Evolutionary conservation across 2,888 invertebrate species (phyloP).

Genomic region (Volucella inflata): DNA sequence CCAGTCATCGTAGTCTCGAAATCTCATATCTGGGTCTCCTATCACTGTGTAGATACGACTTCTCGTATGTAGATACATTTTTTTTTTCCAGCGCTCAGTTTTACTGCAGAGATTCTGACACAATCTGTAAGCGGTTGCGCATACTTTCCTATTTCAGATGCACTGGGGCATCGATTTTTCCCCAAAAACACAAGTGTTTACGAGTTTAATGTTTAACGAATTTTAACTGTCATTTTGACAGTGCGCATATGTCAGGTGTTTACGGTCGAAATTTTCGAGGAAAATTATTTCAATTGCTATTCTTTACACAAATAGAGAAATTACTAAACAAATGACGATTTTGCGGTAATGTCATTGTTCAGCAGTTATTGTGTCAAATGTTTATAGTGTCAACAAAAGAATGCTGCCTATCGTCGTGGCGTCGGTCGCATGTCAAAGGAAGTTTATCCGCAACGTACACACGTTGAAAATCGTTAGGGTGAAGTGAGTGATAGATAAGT

Average conservation of each 20-base stretch:
- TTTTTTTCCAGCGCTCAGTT: not conserved
- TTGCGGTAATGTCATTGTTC: slow-evolving; percentile 29
- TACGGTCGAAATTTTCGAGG: slow-evolving; percentile 36
- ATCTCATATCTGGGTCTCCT: slow-evolving; percentile 52
- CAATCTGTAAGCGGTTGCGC: slow-evolving; percentile 62
- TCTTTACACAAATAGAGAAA: slow-evolving; percentile 19
- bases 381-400: slow-evolving; percentile 12
- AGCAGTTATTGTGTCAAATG: slow-evolving; percentile 48
- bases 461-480: not conserved
- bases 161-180: slow-evolving; percentile 64
- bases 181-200: not conserved
- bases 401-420: not conserved
- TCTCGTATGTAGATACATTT: slow-evolving; percentile 28
- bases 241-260: slow-evolving; percentile 42
- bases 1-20: slow-evolving; percentile 39
- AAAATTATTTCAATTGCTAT: slow-evolving; percentile 32
- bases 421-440: slow-evolving; percentile 31
- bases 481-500: slow-evolving; percentile 17
- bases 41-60: no score
- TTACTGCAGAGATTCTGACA: slow-evolving; percentile 67
- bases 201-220: not conserved
- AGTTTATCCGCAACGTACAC: slow-evolving; percentile 20
- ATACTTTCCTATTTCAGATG: slow-evolving; percentile 21
- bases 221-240: slow-evolving; percentile 60
- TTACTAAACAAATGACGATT: slow-evolving; percentile 26